Conservation (phyloP, 1,140 invertebrate species). For the Chironomus tepperi region DNA sequence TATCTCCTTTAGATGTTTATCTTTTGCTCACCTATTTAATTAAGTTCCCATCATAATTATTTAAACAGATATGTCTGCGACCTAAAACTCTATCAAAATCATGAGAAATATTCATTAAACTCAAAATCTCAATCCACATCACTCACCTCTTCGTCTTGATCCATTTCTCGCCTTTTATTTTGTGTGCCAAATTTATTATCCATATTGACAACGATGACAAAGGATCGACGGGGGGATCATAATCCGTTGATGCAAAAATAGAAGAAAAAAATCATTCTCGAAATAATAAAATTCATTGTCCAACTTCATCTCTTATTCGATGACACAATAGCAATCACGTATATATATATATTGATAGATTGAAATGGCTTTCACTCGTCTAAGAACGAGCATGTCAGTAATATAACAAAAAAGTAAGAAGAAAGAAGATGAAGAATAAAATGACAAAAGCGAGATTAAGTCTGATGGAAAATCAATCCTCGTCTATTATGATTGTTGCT, state of each 20-base stretch:
- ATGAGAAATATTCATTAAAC: too few species aligned
- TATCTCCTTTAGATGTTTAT: too few species aligned
- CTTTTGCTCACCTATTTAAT: too few species aligned
- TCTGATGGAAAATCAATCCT: conserved; percentile 2
- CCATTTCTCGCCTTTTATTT: not conserved
- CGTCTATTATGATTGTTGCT: not conserved
- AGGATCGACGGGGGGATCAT: not conserved
- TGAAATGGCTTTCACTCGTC: not conserved
- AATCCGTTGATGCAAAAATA: not conserved
- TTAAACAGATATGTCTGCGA: too few species aligned
- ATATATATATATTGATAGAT: not conserved
- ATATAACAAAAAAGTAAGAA: too few species aligned
- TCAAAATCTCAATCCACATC: too few species aligned
- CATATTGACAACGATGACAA: not conserved
- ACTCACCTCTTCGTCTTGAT: not conserved
- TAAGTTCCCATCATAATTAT: too few species aligned
- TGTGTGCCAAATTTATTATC: not conserved
- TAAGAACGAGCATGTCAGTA: not conserved
- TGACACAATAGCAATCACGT: not conserved
- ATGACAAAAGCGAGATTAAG: conserved; percentile 7
- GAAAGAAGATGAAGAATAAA: not conserved
- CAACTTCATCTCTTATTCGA: not conserved
- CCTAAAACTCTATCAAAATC: too few species aligned
- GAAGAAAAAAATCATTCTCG: not conserved
- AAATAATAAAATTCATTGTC: not conserved